These are phyloP conservation scores for Lottia scabra DNA, from an alignment of 2,888 invertebrate genomes.

Conservation along the genomic window DNA sequence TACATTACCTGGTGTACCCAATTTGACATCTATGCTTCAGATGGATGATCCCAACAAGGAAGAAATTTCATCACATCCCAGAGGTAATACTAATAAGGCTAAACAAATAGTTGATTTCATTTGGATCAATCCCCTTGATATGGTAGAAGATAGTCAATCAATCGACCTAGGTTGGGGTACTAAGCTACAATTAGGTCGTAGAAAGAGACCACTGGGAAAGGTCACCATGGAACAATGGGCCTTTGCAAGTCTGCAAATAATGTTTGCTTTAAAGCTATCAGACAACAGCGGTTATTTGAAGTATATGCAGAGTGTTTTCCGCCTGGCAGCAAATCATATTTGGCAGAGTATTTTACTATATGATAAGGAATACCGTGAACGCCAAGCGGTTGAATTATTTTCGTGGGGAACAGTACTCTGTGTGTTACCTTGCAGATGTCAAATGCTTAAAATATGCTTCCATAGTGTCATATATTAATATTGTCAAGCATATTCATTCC, in stretches of 20 bases:
- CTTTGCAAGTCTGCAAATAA: neutral
- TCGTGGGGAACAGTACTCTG: neutral
- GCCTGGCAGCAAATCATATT: neutral
- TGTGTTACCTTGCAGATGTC: neutral
- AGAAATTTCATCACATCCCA: neutral
- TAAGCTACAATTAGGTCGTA: neutral
- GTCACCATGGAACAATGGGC: neutral
- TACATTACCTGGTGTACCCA: too few species aligned
- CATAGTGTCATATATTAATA: neutral
- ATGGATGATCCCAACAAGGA: too few species aligned
- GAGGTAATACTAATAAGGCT: neutral
- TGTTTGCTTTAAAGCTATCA: neutral
- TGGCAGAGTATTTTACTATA: constrained; percentile 2
- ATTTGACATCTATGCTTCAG: too few species aligned
- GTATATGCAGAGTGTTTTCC: neutral
- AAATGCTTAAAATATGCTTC: neutral
- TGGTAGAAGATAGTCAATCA: neutral
- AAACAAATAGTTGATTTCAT: neutral
- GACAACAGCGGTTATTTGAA: neutral
- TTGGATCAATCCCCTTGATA: constrained; percentile 4
- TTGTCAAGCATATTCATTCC: neutral
- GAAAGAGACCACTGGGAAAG: neutral
- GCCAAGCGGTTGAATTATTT: neutral
- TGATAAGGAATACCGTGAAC: constrained; percentile 9
- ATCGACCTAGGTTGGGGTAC: constrained; percentile 4